Evolutionary conservation across 2,113 vertebrate species (phyloP).

Genomic region (Poeciliopsis occidentalis): DNA sequence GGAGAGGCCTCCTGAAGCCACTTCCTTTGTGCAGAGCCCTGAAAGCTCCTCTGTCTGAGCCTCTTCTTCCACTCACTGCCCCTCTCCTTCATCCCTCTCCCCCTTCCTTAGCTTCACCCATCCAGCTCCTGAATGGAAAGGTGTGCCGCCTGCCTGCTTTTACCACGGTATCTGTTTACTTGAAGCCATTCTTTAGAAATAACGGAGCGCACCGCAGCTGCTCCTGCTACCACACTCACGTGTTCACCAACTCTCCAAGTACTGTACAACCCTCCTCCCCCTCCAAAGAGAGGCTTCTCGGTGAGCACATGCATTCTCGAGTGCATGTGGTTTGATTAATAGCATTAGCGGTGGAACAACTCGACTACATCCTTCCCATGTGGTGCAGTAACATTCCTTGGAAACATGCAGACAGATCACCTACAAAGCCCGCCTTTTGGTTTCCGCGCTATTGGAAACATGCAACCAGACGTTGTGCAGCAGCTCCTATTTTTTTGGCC

Average conservation of each 20-base stretch:
- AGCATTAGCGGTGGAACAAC: constrained; percentile 58
- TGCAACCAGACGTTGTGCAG: constrained; percentile 44
- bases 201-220: constrained; percentile 56
- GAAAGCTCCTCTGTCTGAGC: constrained; percentile 38
- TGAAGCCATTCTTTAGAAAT: constrained; percentile 27
- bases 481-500: constrained; percentile 25
- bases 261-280: not conserved
- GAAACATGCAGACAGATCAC: constrained; percentile 52
- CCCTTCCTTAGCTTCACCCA: constrained; percentile 41
- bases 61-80: constrained; percentile 9
- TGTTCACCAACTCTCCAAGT: constrained; percentile 23
- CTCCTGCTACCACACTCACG: constrained; percentile 42
- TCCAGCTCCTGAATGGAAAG: constrained; percentile 53
- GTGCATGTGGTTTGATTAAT: constrained; percentile 66
- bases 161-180: constrained; percentile 64
- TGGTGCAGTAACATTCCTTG: constrained; percentile 56
- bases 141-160: constrained; percentile 51
- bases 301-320: constrained; percentile 40
- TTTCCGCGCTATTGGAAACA: constrained; percentile 44
- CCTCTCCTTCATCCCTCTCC: not conserved
- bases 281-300: constrained; percentile 41
- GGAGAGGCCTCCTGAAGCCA: too few species aligned
- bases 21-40: constrained; percentile 53
- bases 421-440: constrained; percentile 29
- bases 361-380: constrained; percentile 58